phyloP scores from a whole-genome alignment of 2,888 invertebrate species.

The Sesamia inferens region DNA sequence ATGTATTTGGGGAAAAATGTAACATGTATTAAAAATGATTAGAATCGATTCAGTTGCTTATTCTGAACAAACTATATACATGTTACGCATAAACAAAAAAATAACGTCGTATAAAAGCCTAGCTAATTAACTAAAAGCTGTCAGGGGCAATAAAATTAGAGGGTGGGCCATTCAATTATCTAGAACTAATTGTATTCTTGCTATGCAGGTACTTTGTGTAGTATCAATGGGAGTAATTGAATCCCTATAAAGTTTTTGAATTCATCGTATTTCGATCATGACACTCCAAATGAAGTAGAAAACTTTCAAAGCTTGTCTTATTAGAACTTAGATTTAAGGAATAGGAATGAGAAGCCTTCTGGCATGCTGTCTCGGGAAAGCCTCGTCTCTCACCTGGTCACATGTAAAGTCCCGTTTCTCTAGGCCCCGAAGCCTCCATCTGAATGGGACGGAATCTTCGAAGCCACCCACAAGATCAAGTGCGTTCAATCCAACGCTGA shows the following conservation, averaged over 20 bases:
- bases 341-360: background rate
- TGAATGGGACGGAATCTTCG: slow-evolving; percentile 83
- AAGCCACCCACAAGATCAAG: slow-evolving; percentile 81
- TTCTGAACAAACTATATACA: too few species aligned
- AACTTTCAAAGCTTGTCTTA: background rate
- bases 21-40: too few species aligned
- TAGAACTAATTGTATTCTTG: background rate
- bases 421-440: slow-evolving; percentile 79
- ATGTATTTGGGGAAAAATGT: too few species aligned
- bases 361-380: background rate
- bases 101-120: background rate
- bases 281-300: background rate
- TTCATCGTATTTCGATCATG: background rate
- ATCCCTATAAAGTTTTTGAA: too few species aligned
- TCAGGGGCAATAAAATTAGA: background rate
- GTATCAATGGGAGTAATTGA: too few species aligned
- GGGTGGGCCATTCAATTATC: background rate
- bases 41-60: too few species aligned
- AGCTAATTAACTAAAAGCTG: background rate
- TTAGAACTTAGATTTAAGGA: background rate
- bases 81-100: too few species aligned
- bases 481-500: slow-evolving; percentile 77
- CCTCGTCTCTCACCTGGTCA: background rate
- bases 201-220: too few species aligned
- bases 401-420: slow-evolving; percentile 6